Base-by-base conservation (phyloP, 2,888 invertebrate genomes). In the Palloptera scutellata region DNA sequence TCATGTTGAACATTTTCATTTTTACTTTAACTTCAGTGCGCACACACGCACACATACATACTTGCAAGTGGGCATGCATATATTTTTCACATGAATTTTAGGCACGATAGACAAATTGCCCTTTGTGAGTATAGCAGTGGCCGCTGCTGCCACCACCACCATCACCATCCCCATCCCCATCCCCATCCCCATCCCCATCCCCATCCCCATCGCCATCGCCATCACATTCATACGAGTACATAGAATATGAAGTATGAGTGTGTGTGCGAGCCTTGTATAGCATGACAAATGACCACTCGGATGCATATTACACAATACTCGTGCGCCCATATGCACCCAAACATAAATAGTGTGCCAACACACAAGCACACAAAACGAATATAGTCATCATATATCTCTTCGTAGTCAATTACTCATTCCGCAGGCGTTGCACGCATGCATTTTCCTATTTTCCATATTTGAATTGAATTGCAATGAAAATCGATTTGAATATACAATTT, bases 391-490 rank as follows among this genome's bases (percentile, higher is more conserved):
- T 12, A 54, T 54, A 19, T 54, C 20, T 41, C 30, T 51, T 15
- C 61, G 51, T 57, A 66, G 61, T 66, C 61, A 67, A 67, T 63
- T 67, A 67, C 67, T 67, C 67, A 67, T 67, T 43, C 53, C 59
- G n/a, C 58, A 55, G 40, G 41, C 62, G 40, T 19, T n/a, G 59
- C 41, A 60, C 45, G 43, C 60, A 45, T 43, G 13, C 52, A 53
- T 52, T n/a, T 17, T 10, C 12, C 45, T n/a, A 20, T 20, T 12
- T 61, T 61, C 43, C 19, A 15, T 12, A 41, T 51, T 62, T 15
- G 58, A 65, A 65, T 68, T 62, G 62, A 68, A 65, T 65, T 62
- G 62, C 65, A 62, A 41, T 65, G 58, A 43, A 65, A 68, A 65
- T 60, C 64, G 67, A 68, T 68, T 68, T 65, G 53, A 65, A 65